Evolutionary conservation across 2,113 vertebrate genomes (phyloP).

Genomic region (Rattus norvegicus): DNA sequence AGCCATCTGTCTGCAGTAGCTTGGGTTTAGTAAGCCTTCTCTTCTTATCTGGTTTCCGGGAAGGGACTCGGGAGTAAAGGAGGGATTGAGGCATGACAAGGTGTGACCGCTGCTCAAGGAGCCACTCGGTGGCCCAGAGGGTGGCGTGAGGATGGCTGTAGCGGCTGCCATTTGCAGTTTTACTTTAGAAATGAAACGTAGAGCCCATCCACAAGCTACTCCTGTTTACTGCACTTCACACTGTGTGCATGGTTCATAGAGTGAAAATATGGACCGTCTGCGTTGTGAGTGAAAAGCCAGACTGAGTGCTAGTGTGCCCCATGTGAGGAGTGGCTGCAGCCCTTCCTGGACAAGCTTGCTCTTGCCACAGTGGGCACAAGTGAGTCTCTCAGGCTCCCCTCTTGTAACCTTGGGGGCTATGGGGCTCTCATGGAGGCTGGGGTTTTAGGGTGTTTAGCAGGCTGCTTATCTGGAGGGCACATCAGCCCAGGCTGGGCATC

Average conservation of each 20-base stretch:
- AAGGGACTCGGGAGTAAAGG: neutral
- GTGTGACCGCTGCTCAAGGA: neutral
- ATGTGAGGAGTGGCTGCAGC: neutral
- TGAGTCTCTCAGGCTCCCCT: too few species aligned
- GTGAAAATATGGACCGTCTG: too few species aligned
- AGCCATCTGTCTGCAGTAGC: neutral
- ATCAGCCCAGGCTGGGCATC: neutral
- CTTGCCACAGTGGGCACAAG: rapidly evolving
- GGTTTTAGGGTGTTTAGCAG: neutral
- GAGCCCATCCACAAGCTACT: neutral
- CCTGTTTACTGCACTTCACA: neutral
- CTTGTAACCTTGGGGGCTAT: neutral
- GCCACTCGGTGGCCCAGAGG: neutral
- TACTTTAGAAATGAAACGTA: neutral
- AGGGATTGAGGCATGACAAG: too few species aligned
- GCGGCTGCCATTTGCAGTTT: neutral
- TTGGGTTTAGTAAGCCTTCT: neutral
- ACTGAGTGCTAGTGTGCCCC: neutral
- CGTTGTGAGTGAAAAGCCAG: neutral
- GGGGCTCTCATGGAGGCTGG: neutral
- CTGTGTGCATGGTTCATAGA: neutral
- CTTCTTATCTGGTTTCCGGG: neutral
- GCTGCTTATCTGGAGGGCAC: neutral
- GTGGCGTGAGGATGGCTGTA: too few species aligned
- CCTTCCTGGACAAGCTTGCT: neutral